phyloP scores from a whole-genome alignment of 2,797 vertebrate genomes.

The Macropodus opercularis region DNA sequence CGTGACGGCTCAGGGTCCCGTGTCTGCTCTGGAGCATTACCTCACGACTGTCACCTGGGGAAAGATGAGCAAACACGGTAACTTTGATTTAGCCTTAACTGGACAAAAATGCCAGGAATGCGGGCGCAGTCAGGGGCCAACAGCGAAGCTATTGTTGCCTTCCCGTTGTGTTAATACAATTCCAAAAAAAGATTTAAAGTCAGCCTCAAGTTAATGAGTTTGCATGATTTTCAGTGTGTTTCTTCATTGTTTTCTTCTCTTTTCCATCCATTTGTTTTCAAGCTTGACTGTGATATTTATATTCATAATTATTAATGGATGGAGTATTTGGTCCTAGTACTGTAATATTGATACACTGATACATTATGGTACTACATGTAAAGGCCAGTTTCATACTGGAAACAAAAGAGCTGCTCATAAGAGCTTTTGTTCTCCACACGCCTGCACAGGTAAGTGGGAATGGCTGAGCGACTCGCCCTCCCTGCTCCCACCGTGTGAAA shows the following conservation, averaged over 20 bases:
- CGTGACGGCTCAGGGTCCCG: conserved; percentile 80
- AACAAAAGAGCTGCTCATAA: too few species aligned
- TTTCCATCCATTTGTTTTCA: too few species aligned
- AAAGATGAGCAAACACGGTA: conserved; percentile 69
- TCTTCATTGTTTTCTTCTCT: too few species aligned
- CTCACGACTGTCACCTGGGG: conserved; percentile 88
- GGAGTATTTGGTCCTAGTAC: too few species aligned
- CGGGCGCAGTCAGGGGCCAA: conserved; percentile 2
- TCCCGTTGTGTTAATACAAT: neutral
- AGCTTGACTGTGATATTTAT: too few species aligned
- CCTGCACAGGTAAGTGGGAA: conserved; percentile 84
- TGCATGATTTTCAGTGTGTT: too few species aligned
- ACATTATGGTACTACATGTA: too few species aligned
- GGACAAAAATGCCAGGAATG: neutral
- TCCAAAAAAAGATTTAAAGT: neutral
- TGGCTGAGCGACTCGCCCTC: conserved; percentile 86
- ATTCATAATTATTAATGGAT: too few species aligned
- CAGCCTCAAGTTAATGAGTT: too few species aligned
- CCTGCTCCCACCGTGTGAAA: conserved; percentile 79
- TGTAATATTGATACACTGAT: too few species aligned
- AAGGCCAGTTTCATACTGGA: too few species aligned
- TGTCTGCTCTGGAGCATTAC: conserved; percentile 83
- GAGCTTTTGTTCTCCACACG: neutral
- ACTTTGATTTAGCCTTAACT: neutral
- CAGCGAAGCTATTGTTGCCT: neutral